phyloP scores from a whole-genome alignment of 2,113 vertebrate species.

The Ciconia boyciana region DNA sequence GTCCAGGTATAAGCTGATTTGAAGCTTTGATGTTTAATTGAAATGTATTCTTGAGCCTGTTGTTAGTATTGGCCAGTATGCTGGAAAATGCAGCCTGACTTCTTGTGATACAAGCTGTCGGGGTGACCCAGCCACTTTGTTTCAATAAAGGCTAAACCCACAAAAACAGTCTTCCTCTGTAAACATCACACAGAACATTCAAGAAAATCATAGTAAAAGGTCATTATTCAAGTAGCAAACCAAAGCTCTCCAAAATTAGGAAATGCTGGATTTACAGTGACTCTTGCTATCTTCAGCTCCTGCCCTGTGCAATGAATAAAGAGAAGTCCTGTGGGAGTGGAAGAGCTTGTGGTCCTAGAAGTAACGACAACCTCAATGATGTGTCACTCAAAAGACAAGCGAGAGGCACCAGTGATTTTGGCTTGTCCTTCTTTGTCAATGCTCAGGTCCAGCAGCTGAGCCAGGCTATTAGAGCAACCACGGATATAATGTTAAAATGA shows the following conservation, averaged over 20 bases:
- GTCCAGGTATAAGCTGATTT: neutral
- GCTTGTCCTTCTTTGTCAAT: neutral
- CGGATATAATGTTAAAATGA: neutral
- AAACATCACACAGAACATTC: neutral
- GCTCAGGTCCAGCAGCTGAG: neutral
- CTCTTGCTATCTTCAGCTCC: neutral
- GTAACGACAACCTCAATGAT: neutral
- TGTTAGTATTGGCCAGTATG: neutral
- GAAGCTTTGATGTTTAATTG: slow-evolving; percentile 40
- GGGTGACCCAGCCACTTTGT: neutral
- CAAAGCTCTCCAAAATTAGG: neutral
- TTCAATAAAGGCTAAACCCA: neutral
- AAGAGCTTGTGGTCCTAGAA: neutral
- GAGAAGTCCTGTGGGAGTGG: neutral
- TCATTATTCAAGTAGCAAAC: neutral
- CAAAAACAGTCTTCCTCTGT: neutral
- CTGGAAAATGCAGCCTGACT: neutral
- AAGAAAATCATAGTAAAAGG: neutral
- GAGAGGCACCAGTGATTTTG: neutral
- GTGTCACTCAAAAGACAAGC: neutral
- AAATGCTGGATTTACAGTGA: neutral
- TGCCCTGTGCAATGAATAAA: neutral
- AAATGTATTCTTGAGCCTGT: neutral
- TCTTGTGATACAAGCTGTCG: neutral
- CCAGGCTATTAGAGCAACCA: neutral